Conservation (phyloP, 2,113 vertebrate species). For the Eclectus roratus region DNA sequence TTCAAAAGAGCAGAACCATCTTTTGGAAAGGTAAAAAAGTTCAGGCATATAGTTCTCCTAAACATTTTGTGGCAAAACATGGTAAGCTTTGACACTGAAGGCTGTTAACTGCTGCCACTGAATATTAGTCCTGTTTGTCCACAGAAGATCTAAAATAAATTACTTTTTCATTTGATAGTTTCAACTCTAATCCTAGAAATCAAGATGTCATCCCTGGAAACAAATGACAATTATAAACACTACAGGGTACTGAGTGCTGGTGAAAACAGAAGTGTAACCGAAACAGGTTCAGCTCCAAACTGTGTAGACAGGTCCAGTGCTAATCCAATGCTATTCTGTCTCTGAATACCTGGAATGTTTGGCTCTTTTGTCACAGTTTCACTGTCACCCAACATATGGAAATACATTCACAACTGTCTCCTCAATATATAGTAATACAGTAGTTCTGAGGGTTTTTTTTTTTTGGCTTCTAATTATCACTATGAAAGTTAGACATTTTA, state of each 20-base stretch:
- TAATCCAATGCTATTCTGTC: neutral
- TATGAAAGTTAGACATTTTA: neutral
- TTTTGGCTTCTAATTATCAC: neutral
- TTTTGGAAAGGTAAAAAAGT: neutral
- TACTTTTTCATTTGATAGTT: neutral
- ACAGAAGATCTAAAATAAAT: neutral
- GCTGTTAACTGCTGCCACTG: neutral
- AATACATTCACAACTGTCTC: accelerated
- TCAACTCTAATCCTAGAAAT: neutral
- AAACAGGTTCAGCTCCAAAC: neutral
- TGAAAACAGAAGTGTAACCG: neutral
- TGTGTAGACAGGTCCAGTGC: neutral
- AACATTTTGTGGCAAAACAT: neutral
- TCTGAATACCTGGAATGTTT: neutral
- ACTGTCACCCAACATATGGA: neutral
- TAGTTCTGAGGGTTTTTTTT: neutral
- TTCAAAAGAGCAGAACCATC: neutral
- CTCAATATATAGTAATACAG: neutral
- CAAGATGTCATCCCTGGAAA: neutral
- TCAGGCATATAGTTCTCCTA: neutral
- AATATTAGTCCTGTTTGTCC: neutral
- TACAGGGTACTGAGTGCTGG: neutral
- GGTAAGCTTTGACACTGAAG: neutral
- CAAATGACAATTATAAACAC: neutral
- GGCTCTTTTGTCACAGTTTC: neutral